Evolutionary conservation across 2,888 invertebrate species (phyloP).

Genomic region (Anaspis maculata): DNA sequence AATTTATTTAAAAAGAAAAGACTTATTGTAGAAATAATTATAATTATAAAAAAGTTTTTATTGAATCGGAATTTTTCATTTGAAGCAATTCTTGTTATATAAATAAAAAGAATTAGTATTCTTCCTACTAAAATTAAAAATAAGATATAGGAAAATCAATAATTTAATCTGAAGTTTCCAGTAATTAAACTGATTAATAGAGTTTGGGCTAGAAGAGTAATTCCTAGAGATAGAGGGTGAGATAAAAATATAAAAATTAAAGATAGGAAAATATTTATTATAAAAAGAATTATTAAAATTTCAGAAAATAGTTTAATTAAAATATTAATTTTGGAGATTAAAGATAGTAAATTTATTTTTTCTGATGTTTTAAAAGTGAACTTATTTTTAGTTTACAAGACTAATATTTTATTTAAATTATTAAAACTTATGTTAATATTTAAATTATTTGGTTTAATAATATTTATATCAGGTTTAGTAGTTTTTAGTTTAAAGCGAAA

Average conservation of each 20-base stretch:
- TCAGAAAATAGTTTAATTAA: constrained; percentile 56
- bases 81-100: constrained; percentile 53
- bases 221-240: constrained; percentile 49
- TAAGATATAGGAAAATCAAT: constrained; percentile 55
- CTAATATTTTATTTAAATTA: constrained; percentile 57
- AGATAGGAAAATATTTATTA: constrained; percentile 35
- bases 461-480: constrained; percentile 46
- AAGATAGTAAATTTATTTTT: constrained; percentile 46
- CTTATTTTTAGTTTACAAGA: constrained; percentile 61
- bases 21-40: constrained; percentile 3
- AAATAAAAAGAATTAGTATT: constrained; percentile 57
- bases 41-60: constrained; percentile 3
- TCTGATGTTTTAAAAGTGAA: constrained; percentile 52
- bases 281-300: constrained; percentile 26
- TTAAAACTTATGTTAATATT: constrained; percentile 50
- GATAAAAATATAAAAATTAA: constrained; percentile 41
- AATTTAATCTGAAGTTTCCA: constrained; percentile 45
- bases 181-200: constrained; percentile 43
- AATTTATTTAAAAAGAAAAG: constrained; percentile 1
- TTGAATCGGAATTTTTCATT: constrained; percentile 26
- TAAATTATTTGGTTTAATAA: constrained; percentile 42
- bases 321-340: constrained; percentile 67
- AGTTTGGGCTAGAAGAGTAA: constrained; percentile 49
- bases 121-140: constrained; percentile 56
- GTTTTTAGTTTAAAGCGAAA: constrained; percentile 50